Evolutionary conservation across 2,888 invertebrate genomes (phyloP), one percentile per base, ranked within the genome.

Genomic region (Nasonovia ribisnigri): DNA sequence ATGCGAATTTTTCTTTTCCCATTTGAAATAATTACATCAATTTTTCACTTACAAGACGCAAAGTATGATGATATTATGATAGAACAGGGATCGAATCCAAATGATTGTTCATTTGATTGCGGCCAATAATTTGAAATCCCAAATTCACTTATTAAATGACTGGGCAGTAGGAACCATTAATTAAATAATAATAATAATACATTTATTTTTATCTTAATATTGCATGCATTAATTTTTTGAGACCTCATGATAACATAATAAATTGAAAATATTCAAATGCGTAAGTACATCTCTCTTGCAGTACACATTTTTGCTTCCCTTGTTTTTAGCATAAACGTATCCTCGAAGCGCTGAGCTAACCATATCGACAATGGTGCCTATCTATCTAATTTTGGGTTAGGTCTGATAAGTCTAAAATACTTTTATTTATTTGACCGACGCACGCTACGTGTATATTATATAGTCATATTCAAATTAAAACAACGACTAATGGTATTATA

Each of bases 361-460:
- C 20, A 8, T 77, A 77, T 77, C 77, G 20, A 8, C 36, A 77
- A 20, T 20, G 36, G 36, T 8, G 24, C 3, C 36, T 36, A 42
- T 8, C 77, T 36, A 36, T 1, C 77, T 77, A 77, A 77, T 77
- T 77, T 77, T 20, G 36, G 36, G 77, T 77, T 36, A 36, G 77
- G 77, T 36, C 36, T 36, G 77, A 77, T 36, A 20, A 77, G 77
- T 20, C 20, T 77, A 42, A 36, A 36, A 77, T 77, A 77, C 20
- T 42, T 11, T 88, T 43, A 54, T 88, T 88, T 88, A 88, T 88
- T 57, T 43, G 57, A 88, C 57, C 11, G 42, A 16, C 88, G 26
- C 88, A 88, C 57, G 88, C 88, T 26, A 88, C 43, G 26, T 77
- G 20, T 77, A 77, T 77, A 77, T 36, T 77, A 42, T 36, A 77